Conservation (phyloP, 1,140 invertebrate genomes). For the Metopolophium dirhodum region DNA sequence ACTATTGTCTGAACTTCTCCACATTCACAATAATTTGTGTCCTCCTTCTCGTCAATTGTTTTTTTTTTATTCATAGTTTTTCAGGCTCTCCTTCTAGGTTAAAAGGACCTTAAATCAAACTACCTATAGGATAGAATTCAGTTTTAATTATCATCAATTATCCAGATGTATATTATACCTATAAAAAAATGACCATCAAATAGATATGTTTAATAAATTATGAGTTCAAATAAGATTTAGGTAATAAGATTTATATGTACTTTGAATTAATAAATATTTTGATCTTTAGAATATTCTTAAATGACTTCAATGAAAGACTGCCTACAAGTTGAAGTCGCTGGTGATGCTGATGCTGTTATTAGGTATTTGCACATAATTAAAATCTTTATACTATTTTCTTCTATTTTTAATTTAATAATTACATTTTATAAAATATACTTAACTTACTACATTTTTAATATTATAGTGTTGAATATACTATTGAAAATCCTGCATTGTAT, state of each 20-base stretch:
- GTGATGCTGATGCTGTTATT: not conserved
- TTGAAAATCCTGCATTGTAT: not conserved
- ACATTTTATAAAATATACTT: not conserved
- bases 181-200: not conserved
- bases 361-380: not conserved
- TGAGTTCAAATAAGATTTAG: not conserved
- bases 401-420: not conserved
- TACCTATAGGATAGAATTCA: too few species aligned
- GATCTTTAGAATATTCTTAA: conserved; percentile 1
- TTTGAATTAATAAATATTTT: not conserved
- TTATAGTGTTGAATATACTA: not conserved
- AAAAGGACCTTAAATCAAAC: too few species aligned
- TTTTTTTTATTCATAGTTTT: too few species aligned
- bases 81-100: too few species aligned
- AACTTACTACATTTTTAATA: not conserved
- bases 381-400: not conserved
- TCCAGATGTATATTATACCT: not conserved
- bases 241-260: not conserved
- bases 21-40: too few species aligned
- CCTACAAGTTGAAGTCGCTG: not conserved
- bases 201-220: not conserved
- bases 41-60: too few species aligned
- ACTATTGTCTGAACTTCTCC: too few species aligned
- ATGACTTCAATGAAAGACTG: not conserved
- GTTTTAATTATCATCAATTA: too few species aligned